These are phyloP conservation scores for Zeus faber DNA, from an alignment of 2,113 vertebrate species.

Conservation along the genomic window DNA sequence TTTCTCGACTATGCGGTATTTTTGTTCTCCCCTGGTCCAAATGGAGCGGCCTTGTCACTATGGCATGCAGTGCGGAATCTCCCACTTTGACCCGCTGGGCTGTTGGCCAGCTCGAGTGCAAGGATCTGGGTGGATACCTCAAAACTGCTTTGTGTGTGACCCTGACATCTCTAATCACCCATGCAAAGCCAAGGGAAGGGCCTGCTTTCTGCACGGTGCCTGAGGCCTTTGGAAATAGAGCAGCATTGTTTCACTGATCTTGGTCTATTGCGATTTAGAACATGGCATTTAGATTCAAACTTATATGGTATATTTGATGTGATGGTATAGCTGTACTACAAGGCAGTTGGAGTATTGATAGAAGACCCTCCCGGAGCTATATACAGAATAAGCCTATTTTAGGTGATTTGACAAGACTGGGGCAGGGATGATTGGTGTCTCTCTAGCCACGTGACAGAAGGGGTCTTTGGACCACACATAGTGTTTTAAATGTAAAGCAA, in stretches of 20 bases:
- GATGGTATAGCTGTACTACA: background rate
- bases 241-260: conserved; percentile 15
- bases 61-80: conserved; percentile 30
- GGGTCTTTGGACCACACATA: background rate
- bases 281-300: background rate
- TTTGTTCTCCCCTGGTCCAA: conserved; percentile 15
- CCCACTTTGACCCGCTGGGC: conserved; percentile 41
- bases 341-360: background rate
- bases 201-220: conserved; percentile 12
- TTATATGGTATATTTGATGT: conserved; percentile 1
- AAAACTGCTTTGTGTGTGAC: conserved; percentile 24
- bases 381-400: background rate
- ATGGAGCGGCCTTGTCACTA: conserved; percentile 37
- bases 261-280: background rate
- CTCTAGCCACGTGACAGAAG: background rate
- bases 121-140: conserved; percentile 24
- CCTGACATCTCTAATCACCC: conserved; percentile 27
- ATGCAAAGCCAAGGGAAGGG: conserved; percentile 19
- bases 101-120: conserved; percentile 12
- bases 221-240: conserved; percentile 5
- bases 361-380: background rate
- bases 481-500: background rate
- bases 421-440: background rate
- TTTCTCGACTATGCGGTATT: too few species aligned
- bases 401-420: background rate